These are phyloP conservation scores for Dunckerocampus dactyliophorus DNA, from an alignment of 2,113 vertebrate genomes.

Conservation along the genomic window DNA sequence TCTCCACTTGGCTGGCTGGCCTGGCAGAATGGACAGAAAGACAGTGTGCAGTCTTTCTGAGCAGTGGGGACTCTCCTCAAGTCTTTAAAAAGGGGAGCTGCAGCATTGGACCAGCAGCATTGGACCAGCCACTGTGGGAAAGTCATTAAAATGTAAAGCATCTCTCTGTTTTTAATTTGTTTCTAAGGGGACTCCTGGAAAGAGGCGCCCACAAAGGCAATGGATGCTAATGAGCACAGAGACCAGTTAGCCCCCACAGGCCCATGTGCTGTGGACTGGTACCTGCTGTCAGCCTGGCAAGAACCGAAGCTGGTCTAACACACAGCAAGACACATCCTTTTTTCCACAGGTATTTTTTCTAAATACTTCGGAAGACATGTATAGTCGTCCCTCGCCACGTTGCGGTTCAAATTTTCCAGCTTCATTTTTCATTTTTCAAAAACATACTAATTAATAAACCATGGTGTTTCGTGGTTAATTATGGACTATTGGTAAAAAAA, in stretches of 20 bases:
- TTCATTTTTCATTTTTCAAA: no score
- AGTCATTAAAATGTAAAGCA: conserved; percentile 77
- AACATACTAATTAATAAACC: no score
- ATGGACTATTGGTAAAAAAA: no score
- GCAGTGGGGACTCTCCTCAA: conserved; percentile 54
- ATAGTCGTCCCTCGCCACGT: no score
- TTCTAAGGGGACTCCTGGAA: conserved; percentile 53
- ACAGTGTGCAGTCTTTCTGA: conserved; percentile 64
- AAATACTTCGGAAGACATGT: no score
- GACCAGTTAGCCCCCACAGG: conserved; percentile 53
- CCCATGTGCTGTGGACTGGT: conserved; percentile 30
- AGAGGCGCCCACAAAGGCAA: conserved; percentile 49
- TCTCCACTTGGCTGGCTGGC: conserved; percentile 62
- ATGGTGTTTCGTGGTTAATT: no score
- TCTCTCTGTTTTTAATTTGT: conserved; percentile 57
- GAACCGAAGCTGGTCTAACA: conserved; percentile 18
- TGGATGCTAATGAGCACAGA: conserved; percentile 65
- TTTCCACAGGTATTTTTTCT: conserved; percentile 4
- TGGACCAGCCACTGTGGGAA: conserved; percentile 72
- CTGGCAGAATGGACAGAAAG: conserved; percentile 57
- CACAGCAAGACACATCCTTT: conserved; percentile 43
- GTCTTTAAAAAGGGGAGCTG: conserved; percentile 47
- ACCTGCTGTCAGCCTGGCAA: conserved; percentile 56
- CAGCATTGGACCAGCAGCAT: conserved; percentile 60
- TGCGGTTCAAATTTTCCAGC: no score